These are phyloP conservation scores for Papilio xuthus DNA, from an alignment of 1,140 invertebrate species.

Conservation along the genomic window DNA sequence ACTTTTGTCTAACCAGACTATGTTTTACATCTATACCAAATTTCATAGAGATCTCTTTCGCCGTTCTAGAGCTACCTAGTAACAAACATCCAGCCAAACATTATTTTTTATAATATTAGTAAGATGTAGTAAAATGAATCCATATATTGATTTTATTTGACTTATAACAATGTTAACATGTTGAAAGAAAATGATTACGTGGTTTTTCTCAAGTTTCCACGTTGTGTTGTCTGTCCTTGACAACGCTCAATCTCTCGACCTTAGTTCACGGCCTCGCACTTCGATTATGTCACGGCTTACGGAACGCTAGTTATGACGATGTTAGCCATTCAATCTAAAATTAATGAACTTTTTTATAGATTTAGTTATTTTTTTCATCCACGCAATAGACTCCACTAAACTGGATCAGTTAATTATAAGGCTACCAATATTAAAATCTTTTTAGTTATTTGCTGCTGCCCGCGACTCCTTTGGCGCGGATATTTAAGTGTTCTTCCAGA, in stretches of 20 bases:
- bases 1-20: too few relatives aligned
- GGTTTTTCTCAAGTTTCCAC: background rate
- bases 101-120: too few relatives aligned
- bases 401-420: too few relatives aligned
- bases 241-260: constrained; percentile 16
- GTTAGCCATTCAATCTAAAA: background rate
- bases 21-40: too few relatives aligned
- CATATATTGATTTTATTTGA: background rate
- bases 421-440: too few relatives aligned
- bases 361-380: background rate
- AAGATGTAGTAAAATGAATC: background rate
- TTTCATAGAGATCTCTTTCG: too few relatives aligned
- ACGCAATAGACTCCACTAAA: background rate
- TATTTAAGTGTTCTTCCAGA: too few relatives aligned
- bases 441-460: too few relatives aligned
- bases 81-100: too few relatives aligned
- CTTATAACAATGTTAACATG: background rate
- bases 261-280: constrained; percentile 12
- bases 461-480: too few relatives aligned
- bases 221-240: constrained; percentile 3
- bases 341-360: background rate
- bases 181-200: constrained; percentile 22
- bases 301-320: background rate
- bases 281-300: constrained; percentile 2
- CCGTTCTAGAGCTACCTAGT: too few relatives aligned